A percentile compares a stretch with the other conserved stretches of the same genome.
Evolutionary conservation across 2,113 vertebrate species (phyloP).

Genomic region (Zosterops hypoxanthus): DNA sequence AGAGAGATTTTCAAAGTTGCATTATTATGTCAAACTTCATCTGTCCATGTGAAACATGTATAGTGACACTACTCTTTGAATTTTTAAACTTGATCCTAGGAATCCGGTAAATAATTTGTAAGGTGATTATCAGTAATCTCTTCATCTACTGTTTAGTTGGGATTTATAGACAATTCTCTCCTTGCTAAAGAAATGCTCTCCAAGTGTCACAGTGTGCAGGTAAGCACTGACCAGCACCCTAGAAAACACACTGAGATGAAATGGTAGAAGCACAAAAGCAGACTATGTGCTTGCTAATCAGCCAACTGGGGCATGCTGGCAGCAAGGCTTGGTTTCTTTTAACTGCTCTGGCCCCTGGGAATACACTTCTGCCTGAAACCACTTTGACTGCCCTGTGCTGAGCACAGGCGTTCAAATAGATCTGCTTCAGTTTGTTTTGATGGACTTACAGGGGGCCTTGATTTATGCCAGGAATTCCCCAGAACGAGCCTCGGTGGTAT

Average conservation of each 20-base stretch:
- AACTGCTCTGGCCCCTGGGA: neutral
- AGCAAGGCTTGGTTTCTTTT: neutral
- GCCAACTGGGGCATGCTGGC: conserved; percentile 10
- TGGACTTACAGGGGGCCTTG: neutral
- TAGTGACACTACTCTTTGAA: neutral
- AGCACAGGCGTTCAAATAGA: neutral
- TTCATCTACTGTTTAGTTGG: neutral
- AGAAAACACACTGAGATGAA: neutral
- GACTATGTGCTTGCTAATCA: neutral
- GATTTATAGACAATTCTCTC: conserved; percentile 43
- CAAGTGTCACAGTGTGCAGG: neutral
- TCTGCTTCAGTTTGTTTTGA: conserved; percentile 25
- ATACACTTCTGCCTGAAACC: neutral
- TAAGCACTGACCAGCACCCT: conserved; percentile 52
- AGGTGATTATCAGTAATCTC: conserved; percentile 12
- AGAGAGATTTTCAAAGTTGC: neutral
- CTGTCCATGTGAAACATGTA: neutral
- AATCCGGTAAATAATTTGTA: conserved; percentile 38
- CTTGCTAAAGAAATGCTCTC: conserved; percentile 7
- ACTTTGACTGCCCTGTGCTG: conserved; percentile 24
- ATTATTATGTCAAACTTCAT: neutral
- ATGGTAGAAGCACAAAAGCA: neutral
- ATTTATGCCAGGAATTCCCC: conserved; percentile 7
- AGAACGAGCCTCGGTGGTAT: neutral
- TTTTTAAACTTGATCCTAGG: conserved; percentile 2